Percentiles rank a stretch among this genome's conserved stretches.
These are phyloP conservation scores for Phalanger gymnotis DNA, from an alignment of 2,797 vertebrate species.

Conservation along the genomic window DNA sequence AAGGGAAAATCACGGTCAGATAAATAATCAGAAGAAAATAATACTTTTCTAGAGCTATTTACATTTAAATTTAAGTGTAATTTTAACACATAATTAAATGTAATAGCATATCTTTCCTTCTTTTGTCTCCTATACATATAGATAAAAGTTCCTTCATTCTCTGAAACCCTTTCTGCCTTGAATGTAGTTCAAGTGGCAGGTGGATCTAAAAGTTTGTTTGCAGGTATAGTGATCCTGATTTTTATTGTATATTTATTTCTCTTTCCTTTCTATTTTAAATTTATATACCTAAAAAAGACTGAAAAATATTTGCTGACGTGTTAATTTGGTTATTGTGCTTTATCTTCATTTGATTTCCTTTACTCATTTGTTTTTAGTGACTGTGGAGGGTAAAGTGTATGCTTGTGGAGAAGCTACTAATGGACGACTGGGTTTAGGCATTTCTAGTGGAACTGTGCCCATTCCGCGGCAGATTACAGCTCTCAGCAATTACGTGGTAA, in stretches of 20 bases:
- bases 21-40: not conserved
- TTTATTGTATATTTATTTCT: not conserved
- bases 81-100: not conserved
- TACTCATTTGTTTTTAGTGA: constrained; percentile 86
- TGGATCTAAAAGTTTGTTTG: constrained; percentile 99
- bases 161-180: constrained; percentile 96
- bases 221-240: constrained; percentile 85
- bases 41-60: not conserved
- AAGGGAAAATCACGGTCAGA: not conserved
- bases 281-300: not conserved
- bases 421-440: constrained; percentile 94
- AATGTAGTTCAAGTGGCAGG: constrained; percentile 99
- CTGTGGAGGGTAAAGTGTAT: constrained; percentile 97
- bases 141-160: constrained; percentile 99
- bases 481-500: constrained; percentile 98
- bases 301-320: not conserved
- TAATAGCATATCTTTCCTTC: constrained; percentile 17
- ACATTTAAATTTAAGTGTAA: not conserved
- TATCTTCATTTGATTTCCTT: not conserved
- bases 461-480: constrained; percentile 97
- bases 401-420: constrained; percentile 99
- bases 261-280: not conserved
- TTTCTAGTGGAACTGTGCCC: constrained; percentile 97
- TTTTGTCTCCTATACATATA: constrained; percentile 74
- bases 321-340: not conserved